Evolutionary conservation across 2,797 vertebrate species (phyloP), one percentile per base, ranked within the genome.

Genomic region (Enteromius unitaeniatus): DNA sequence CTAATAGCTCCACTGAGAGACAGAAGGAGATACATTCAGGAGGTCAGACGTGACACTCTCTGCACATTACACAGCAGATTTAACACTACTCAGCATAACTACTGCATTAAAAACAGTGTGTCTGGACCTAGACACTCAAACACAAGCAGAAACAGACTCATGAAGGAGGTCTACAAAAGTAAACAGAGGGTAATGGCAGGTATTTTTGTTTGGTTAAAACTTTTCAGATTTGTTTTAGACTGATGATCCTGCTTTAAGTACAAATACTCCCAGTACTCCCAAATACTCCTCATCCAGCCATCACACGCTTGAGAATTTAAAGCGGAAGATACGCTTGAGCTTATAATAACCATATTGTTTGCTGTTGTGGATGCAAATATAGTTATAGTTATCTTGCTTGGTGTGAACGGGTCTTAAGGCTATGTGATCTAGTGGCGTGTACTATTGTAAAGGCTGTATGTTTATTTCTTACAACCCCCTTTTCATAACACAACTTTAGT

Each of bases 61-160:
- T 26, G 9, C 26, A 31, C 78, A 89, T 88, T 89, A 91, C 88
- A 91, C 87, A 87, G 86, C 88, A 91, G 90, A 92, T 92, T 93
- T 92, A 91, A 88, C 89, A 86, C 83, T 79, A 86, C 89, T 91
- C 86, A 86, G 91, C 89, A 91, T 92, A 92, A 91, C 90, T 92
- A 90, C 84, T 83, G 93, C 90, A 91, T 92, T 92, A 92, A 88
- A 86, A 87, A 86, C 88, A 88, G 87, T 87, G 78, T 42, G 28
- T 11, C 74, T 73, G 55, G 3, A 64, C 28, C 19, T 69, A 62
- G 21, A 53, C 14, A 23, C 10, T 45, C 11, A 40, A 37, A 49
- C 49, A 55, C 21, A 21, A 13, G 23, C 64, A 68, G 21, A 69
- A 69, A 28, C 4, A 31, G 4, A 64, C 69, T 15, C 13, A 42